phyloP scores from a whole-genome alignment of 2,113 vertebrate genomes.

The Osmerus mordax region DNA sequence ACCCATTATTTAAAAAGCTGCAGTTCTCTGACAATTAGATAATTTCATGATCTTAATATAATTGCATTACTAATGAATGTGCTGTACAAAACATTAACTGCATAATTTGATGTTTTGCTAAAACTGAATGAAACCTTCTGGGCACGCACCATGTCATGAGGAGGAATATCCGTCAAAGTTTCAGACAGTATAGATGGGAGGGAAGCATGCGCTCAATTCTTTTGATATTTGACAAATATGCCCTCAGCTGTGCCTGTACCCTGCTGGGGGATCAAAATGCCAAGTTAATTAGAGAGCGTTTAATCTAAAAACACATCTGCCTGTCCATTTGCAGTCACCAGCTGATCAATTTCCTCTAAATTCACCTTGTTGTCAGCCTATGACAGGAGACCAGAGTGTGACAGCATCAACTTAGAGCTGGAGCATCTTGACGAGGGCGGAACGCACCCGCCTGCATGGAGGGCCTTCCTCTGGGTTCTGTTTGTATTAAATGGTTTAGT shows the following conservation, averaged over 20 bases:
- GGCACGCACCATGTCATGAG: no score
- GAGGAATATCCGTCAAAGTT: no score
- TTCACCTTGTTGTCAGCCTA: slow-evolving; percentile 33
- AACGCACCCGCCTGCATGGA: no score
- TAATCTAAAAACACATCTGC: slow-evolving; percentile 40
- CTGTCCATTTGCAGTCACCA: slow-evolving; percentile 34
- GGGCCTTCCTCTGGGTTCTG: no score
- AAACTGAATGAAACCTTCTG: no score
- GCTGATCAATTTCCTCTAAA: slow-evolving; percentile 48
- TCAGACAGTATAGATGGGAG: slow-evolving; percentile 3
- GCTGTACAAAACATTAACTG: no score
- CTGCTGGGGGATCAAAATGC: slow-evolving; percentile 42
- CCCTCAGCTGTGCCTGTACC: slow-evolving; percentile 22
- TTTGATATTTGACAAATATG: slow-evolving; percentile 35
- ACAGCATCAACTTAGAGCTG: slow-evolving; percentile 22
- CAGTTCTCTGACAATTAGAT: no score
- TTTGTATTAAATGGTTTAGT: no score
- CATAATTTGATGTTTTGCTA: no score
- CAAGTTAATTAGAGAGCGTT: slow-evolving; percentile 50
- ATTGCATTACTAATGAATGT: no score
- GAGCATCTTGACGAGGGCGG: slow-evolving; percentile 1
- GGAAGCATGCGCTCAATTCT: slow-evolving; percentile 32
- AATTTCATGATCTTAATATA: no score
- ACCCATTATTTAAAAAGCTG: no score
- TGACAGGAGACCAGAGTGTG: slow-evolving; percentile 23